Conservation (phyloP, 2,113 vertebrate species). For the Oceanites oceanicus region DNA sequence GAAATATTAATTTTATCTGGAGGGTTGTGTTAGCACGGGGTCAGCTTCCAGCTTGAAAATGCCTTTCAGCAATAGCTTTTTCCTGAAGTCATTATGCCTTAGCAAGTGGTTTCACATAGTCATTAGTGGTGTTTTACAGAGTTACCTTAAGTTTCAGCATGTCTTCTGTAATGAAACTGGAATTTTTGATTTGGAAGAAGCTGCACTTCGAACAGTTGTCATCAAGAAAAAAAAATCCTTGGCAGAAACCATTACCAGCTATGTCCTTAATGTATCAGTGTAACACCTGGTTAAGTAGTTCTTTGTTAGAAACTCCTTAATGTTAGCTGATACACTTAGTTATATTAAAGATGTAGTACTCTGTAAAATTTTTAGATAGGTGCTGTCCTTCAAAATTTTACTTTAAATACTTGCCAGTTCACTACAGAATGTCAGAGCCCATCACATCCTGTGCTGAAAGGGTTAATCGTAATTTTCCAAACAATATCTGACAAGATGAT, state of each 20-base stretch:
- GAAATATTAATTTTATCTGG: background rate
- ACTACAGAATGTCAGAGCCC: background rate
- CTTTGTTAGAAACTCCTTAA: background rate
- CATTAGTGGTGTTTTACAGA: background rate
- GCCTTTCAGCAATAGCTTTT: background rate
- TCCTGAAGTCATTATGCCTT: background rate
- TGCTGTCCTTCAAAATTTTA: background rate
- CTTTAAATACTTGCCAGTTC: background rate
- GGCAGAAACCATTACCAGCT: background rate
- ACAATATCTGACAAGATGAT: background rate
- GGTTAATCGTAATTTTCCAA: background rate
- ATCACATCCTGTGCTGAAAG: background rate
- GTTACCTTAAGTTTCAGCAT: background rate
- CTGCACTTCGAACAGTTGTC: background rate
- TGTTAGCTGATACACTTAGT: background rate
- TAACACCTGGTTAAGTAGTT: background rate
- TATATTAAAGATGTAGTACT: background rate
- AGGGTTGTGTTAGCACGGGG: background rate
- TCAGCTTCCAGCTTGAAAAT: background rate
- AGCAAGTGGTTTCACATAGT: background rate
- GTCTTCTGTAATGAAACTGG: background rate
- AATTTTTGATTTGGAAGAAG: background rate
- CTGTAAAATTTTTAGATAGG: background rate
- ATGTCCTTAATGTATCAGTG: background rate
- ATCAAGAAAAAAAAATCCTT: background rate